These are phyloP conservation scores for Tiliqua scincoides DNA, from an alignment of 2,113 vertebrate species.

Conservation along the genomic window DNA sequence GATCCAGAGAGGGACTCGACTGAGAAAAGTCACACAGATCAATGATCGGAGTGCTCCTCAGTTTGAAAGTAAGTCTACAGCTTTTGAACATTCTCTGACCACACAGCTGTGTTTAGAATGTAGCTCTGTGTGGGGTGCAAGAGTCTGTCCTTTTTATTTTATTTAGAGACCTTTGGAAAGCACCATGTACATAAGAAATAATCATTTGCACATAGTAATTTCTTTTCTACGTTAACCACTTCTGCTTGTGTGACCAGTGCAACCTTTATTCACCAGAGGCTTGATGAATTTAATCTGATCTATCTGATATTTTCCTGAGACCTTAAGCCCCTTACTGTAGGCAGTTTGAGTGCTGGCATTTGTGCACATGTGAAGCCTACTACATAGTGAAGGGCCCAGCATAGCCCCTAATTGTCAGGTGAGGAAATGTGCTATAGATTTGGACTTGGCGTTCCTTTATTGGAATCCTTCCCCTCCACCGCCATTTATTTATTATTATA, in stretches of 20 bases:
- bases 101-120: background rate
- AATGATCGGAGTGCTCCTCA: constrained; percentile 90
- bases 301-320: too few relatives aligned
- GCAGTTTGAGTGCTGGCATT: background rate
- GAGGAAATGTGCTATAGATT: background rate
- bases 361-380: background rate
- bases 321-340: background rate
- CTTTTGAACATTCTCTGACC: background rate
- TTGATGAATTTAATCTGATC: too few relatives aligned
- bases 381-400: too few relatives aligned
- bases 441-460: too few relatives aligned
- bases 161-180: background rate
- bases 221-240: background rate
- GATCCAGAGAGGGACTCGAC: constrained; percentile 90
- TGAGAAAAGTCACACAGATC: constrained; percentile 88
- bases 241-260: background rate
- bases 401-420: too few relatives aligned
- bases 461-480: too few relatives aligned
- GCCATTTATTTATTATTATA: too few relatives aligned
- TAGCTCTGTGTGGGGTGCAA: background rate
- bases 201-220: background rate
- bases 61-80: constrained; percentile 85
- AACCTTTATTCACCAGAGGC: background rate
- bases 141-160: background rate
- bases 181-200: background rate